Evolutionary conservation across 2,113 vertebrate genomes (phyloP), one percentile per base, ranked within the genome.

Genomic region (Psittacus erithacus): DNA sequence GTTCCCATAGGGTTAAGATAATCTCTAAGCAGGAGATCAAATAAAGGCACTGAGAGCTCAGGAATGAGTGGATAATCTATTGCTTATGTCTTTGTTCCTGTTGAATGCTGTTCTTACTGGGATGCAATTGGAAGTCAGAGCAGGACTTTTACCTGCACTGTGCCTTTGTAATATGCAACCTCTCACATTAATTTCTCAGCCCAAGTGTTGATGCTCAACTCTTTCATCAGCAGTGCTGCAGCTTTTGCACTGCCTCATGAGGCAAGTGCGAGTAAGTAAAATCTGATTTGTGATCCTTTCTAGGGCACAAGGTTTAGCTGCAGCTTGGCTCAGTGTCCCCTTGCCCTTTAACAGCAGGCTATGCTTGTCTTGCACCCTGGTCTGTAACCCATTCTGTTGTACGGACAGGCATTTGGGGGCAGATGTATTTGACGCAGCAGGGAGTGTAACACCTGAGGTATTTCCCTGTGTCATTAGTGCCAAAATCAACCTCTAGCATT

Each of bases 51-150:
- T 1, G 27, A 47, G 29, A 28, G 47, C 75, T 79, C 73, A 73
- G 57, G 23, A 2, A 1, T 47, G 52, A 76, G 18, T 0, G 0
- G 39, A 28, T 19, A n/a, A 59, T 43, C 33, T 43, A 0, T 41
- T 49, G 55, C 22, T 43, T 23, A 38, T 2, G 1, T 39, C n/a
- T 65, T 38, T 82, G 44, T 77, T 38, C 35, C 22, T 25, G 0
- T 1, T 3, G 2, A 50, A 60, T 47, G 28, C 11, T 49, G 23
- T 6, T 74, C 23, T 52, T 65, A 13, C 35, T 63, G 52, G 49
- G 33, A 43, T 62, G 55, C 1, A 5, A 43, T 10, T 23, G 16
- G 59, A 38, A 47, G 55, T 0, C 3, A 1, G 53, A 92, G 68
- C 52, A 69, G 64, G 65, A 47, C 41, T 75, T 57, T 17, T 35